Conservation (phyloP, 2,888 invertebrate species). For the Agrochola lychnidis region DNA sequence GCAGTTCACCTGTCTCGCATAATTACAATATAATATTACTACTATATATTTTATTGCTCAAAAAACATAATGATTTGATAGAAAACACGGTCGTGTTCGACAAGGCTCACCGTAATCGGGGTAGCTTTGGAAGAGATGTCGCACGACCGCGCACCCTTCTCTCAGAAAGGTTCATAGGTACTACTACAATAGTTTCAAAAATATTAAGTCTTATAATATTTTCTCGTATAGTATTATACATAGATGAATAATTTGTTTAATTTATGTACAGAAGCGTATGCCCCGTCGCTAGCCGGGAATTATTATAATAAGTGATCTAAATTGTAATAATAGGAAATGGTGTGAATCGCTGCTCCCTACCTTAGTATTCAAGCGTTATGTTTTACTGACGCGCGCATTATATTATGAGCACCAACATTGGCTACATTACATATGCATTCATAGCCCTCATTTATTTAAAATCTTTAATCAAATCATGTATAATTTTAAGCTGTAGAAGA, state of each 20-base stretch:
- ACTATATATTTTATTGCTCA: conserved; percentile 78
- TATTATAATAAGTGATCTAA: conserved; percentile 59
- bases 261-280: conserved; percentile 79
- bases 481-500: conserved; percentile 49
- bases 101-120: neutral
- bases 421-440: conserved; percentile 61
- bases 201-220: conserved; percentile 84
- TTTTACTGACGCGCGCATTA: conserved; percentile 45
- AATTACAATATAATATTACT: conserved; percentile 73
- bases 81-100: conserved; percentile 37
- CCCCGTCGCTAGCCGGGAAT: conserved; percentile 63
- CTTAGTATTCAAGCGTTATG: conserved; percentile 59
- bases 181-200: conserved; percentile 85
- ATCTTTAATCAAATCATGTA: conserved; percentile 19
- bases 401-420: conserved; percentile 77
- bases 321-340: conserved; percentile 59
- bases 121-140: conserved; percentile 6
- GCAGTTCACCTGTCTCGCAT: conserved; percentile 82
- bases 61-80: conserved; percentile 72
- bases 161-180: conserved; percentile 74
- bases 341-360: conserved; percentile 71
- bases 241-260: conserved; percentile 71
- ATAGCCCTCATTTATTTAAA: conserved; percentile 33
- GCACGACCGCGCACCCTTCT: conserved; percentile 59
- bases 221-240: conserved; percentile 73